Base-by-base conservation (phyloP, 2,113 vertebrate species). In the Microcebus lehilahytsara region DNA sequence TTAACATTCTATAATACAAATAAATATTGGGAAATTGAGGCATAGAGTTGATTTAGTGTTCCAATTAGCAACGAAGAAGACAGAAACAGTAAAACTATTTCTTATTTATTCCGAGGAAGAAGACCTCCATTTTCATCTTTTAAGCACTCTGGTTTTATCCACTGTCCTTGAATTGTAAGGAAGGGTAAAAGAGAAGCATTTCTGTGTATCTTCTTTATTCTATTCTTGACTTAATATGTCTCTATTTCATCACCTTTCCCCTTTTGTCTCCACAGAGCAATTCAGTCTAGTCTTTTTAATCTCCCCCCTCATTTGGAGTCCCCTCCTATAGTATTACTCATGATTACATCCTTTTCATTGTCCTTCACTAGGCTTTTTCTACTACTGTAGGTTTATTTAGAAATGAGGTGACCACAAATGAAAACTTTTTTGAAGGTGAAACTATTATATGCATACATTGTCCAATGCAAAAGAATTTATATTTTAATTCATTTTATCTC, bases 251-350 rank as follows among this genome's bases (percentile, higher is more conserved):
- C 77, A 96, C 40, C 66, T 53, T 95, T 89, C 83, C 40, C 37
- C 71, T 56, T 95, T 89, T 14, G 20, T 88, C 42, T 95, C 58
- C 27, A 81, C 58, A 30, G 60, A 72, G 66, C 23, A 95, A 92
- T 95, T 95, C 86, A 78, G 34, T 49, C 78, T 58, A 14, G 14
- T 58, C 46, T 88, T 85, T 96, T 97, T 94, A 92, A 96, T 95
- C 80, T 92, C 64, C 6, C n/a, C 6, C 6, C 22, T 95, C 19
- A 83, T 84, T 86, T 95, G 42, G 66, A 96, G n/a, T 75, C 40
- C 9, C 9, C 13, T 95, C 23, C 53, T 58, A 8, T 19, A 51
- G 49, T 62, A 62, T n/a, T 56, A 20, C 14, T 89, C 60, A 42
- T 89, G 90, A 96, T 96, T 97, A 53, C 34, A 0, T 60, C 46